phyloP scores from a whole-genome alignment of 2,797 vertebrate species.

The Spheniscus humboldti region DNA sequence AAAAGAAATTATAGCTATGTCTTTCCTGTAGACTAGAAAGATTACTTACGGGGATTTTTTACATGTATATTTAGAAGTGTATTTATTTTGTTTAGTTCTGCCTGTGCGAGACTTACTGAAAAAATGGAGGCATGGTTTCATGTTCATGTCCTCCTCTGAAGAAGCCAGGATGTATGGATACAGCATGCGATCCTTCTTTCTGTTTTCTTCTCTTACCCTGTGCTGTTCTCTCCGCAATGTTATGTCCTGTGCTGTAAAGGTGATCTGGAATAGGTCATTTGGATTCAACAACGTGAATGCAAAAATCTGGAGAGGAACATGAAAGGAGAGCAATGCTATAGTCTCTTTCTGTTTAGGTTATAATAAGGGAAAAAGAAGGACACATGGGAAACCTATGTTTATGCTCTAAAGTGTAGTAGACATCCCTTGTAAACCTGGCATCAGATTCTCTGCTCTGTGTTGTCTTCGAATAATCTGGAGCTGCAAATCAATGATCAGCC shows the following conservation, averaged over 20 bases:
- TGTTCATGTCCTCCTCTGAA: background rate
- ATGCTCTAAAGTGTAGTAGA: background rate
- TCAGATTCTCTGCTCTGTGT: background rate
- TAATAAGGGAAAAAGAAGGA: background rate
- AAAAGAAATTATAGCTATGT: background rate
- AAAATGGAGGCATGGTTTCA: background rate
- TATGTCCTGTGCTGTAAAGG: background rate
- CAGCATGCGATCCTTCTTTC: background rate
- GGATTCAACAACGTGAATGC: background rate
- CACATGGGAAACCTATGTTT: background rate
- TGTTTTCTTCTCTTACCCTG: background rate
- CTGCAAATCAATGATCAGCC: background rate
- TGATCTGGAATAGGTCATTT: background rate
- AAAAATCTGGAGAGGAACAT: background rate
- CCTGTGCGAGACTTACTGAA: background rate
- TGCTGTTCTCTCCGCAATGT: background rate
- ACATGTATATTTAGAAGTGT: accelerated
- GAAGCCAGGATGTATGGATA: background rate
- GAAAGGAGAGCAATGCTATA: background rate
- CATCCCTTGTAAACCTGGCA: background rate
- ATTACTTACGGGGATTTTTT: background rate
- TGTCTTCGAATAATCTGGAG: background rate
- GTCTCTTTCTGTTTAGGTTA: background rate
- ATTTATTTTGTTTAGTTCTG: background rate
- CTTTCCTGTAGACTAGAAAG: background rate